Evolutionary conservation across 2,797 vertebrate genomes (phyloP).

Genomic region (Oreortyx pictus): DNA sequence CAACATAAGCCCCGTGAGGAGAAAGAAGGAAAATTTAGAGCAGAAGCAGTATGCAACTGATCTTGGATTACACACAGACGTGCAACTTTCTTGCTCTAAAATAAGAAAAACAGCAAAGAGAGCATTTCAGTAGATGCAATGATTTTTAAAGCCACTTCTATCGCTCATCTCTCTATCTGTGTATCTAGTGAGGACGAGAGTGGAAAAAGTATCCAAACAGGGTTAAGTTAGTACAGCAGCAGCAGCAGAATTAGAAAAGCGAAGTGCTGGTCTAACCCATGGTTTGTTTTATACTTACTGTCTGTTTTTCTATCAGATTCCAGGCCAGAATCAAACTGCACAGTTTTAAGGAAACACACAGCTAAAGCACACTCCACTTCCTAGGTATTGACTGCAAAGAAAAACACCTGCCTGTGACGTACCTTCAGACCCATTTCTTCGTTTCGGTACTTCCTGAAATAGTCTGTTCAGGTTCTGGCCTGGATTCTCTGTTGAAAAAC

Average conservation of each 20-base stretch:
- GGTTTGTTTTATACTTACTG: constrained; percentile 88
- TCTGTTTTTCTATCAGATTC: constrained; percentile 90
- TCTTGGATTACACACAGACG: background rate
- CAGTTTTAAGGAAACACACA: constrained; percentile 81
- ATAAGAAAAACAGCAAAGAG: constrained; percentile 8
- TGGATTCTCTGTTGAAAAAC: constrained; percentile 99
- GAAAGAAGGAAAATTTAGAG: background rate
- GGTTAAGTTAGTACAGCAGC: constrained; percentile 69
- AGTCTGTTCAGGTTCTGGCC: constrained; percentile 99
- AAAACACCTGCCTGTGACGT: constrained; percentile 94
- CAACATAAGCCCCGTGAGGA: constrained; percentile 20
- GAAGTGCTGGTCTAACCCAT: constrained; percentile 74
- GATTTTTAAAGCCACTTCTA: constrained; percentile 28
- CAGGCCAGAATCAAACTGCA: constrained; percentile 89
- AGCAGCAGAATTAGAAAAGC: constrained; percentile 70
- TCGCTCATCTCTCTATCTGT: background rate
- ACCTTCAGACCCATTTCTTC: constrained; percentile 97
- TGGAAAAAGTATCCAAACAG: constrained; percentile 32
- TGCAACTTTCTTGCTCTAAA: constrained; percentile 27
- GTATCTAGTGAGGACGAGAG: background rate
- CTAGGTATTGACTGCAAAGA: constrained; percentile 88
- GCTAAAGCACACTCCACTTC: constrained; percentile 88
- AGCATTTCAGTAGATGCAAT: constrained; percentile 3
- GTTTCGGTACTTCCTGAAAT: constrained; percentile 99
- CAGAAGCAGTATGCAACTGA: background rate